phyloP scores from a whole-genome alignment of 2,113 vertebrate genomes.

The Sorex fumeus region DNA sequence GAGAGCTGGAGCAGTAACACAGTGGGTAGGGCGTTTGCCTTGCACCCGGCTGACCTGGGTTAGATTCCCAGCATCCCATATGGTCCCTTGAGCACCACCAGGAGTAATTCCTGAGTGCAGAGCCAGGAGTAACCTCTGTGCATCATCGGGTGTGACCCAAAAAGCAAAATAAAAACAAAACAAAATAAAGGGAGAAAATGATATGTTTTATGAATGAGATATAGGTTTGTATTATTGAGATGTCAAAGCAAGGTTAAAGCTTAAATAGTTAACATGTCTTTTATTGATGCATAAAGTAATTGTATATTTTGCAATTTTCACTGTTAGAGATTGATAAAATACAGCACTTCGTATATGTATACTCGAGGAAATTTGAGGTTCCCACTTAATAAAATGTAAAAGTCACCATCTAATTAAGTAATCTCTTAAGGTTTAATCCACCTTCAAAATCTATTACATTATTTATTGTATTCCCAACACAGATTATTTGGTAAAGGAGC shows the following conservation, averaged over 20 bases:
- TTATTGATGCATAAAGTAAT: neutral
- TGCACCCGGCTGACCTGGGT: too few relatives aligned
- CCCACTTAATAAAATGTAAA: neutral
- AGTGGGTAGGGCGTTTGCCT: too few relatives aligned
- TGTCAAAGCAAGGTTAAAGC: neutral
- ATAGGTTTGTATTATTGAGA: neutral
- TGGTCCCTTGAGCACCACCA: too few relatives aligned
- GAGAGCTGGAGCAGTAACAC: too few relatives aligned
- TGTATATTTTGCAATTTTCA: neutral
- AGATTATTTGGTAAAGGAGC: neutral
- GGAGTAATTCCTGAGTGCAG: too few relatives aligned
- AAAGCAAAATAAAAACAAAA: too few relatives aligned
- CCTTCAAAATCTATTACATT: neutral
- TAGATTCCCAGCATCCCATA: too few relatives aligned
- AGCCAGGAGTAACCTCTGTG: too few relatives aligned
- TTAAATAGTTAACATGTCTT: neutral
- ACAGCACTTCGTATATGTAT: neutral
- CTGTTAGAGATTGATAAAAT: neutral
- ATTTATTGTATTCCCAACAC: neutral
- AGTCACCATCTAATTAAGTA: too few relatives aligned
- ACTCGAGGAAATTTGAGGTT: neutral
- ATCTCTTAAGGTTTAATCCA: slow-evolving; percentile 46
- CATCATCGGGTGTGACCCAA: too few relatives aligned
- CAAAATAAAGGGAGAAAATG: neutral
- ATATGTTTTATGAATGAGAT: neutral